Base-by-base conservation (phyloP, 2,113 vertebrate genomes). In the Psittacus erithacus region DNA sequence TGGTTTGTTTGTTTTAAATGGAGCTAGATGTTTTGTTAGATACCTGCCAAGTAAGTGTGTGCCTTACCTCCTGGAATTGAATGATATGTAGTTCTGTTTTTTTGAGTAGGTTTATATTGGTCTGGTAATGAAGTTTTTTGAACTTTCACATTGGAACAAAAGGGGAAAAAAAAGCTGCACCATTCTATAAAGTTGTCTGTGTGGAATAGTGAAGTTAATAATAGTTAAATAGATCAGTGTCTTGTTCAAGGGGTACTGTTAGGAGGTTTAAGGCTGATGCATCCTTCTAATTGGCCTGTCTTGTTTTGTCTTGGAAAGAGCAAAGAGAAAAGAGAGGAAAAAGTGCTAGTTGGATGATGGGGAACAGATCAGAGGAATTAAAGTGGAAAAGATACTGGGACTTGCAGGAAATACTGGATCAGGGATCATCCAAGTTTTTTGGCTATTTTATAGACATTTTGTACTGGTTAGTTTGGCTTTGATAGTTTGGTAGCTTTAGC, bases 141-240 rank as follows among this genome's bases (percentile, higher is more conserved):
- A 90, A 73, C 27, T 64, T 90, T 29, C 19, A 49, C 57, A 50
- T 55, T 62, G 31, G 46, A 67, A 59, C 44, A 27, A 39, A 39
- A 35, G 8, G 1, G 9, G 22, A 59, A 17, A 46, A 76, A 52
- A 52, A 59, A 31, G 3, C 28, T 50, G 11, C 39, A 52, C 10
- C 13, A 7, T 79, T 83, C 44, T 82, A 23, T 82, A 80, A 88
- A 79, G 29, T 31, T 78, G 18, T 59, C 29, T 67, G 46, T 59
- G 55, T 81, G 53, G 29, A 91, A 82, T 11, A 70, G 38, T 50
- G 44, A 92, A 82, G 65, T 76, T 95, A 78, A 49, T 93, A 86
- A 80, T 31, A 92, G 35, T 77, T 95, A 88, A 96, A 83, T 24
- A 65, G 63, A 90, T 93, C 63, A 62, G 47, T 71, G 70, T 69